These are phyloP conservation scores for Cryptocheilus praepositus DNA, from an alignment of 2,888 invertebrate genomes.

Conservation along the genomic window DNA sequence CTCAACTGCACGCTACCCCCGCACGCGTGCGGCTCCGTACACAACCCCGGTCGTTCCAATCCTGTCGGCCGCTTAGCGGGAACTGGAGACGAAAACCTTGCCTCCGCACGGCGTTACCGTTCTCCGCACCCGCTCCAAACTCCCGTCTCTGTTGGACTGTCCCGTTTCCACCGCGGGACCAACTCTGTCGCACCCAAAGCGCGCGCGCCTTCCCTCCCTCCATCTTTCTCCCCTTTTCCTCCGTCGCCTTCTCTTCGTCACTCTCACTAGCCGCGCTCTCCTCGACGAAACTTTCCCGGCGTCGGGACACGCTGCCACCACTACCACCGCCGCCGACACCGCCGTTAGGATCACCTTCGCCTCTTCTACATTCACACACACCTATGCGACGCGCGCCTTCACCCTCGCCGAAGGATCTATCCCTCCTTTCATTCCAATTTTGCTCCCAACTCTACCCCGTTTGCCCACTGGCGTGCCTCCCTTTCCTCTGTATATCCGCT, in stretches of 20 bases:
- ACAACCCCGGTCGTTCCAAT: conserved; percentile 63
- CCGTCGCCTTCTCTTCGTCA: conserved; percentile 25
- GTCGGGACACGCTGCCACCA: conserved; percentile 55
- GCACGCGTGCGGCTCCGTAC: conserved; percentile 29
- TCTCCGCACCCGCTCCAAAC: conserved; percentile 60
- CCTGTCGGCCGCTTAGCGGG: conserved; percentile 73
- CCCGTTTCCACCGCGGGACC: too few relatives aligned
- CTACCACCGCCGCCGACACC: conserved; percentile 30
- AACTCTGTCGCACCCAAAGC: conserved; percentile 20
- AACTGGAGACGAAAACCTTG: conserved; percentile 67
- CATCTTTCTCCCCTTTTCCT: conserved; percentile 26
- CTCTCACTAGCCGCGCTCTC: conserved; percentile 48
- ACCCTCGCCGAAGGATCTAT: conserved; percentile 19
- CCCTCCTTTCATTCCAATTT: conserved; percentile 52
- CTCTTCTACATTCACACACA: conserved; percentile 45
- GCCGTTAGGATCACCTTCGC: conserved; percentile 39
- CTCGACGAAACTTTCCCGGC: conserved; percentile 65
- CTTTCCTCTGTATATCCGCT: conserved; percentile 35
- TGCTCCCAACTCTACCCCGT: conserved; percentile 30
- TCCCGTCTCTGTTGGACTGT: conserved; percentile 17
- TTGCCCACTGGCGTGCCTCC: conserved; percentile 39
- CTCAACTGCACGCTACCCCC: conserved; percentile 26
- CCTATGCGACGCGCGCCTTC: conserved; percentile 15
- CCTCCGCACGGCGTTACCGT: conserved; percentile 54
- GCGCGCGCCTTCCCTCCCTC: conserved; percentile 47